Base-by-base conservation (phyloP, 2,888 invertebrate species). In the Tiliacea citrago region DNA sequence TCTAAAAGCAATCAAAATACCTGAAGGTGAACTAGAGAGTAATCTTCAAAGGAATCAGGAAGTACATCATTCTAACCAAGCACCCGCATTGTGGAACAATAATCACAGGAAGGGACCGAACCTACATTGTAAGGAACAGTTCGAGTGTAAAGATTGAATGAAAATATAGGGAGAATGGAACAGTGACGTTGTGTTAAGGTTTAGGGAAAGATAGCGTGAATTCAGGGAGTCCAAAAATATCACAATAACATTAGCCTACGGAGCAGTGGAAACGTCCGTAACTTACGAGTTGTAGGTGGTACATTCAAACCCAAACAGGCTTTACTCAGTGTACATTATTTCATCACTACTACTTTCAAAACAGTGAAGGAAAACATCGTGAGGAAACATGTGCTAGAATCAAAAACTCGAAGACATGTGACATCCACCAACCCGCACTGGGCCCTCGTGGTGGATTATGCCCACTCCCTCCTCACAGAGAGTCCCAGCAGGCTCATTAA, bases 61-160 rank as follows among this genome's bases (percentile, higher is more conserved):
- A 74, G 58, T 47, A 47, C 12, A 24, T 42, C 24, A 24, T 35
- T 83, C 51, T 74, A 74, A 85, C 83, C 86, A 83, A 69, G 35
- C 39, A 51, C 62, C 76, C 85, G 78, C 83, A 79, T 77, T 75
- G 51, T 45, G 69, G 58, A 73, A 82, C 71, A 84, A 67, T 86
- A 82, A 86, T 82, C 69, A 73, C 77, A 72, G 82, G 67, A 84
- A 81, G 58, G 67, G 63, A 62, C 74, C 53, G 49, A 81, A 71
- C 72, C 75, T 73, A 69, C 69, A 81, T 77, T 84, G 69, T 73
- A 35, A 60, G 16, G 21, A 71, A 77, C 67, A 72, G 18, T 86
- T 74, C 45, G 24, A 74, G 75, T 63, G 81, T 68, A 76, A 74
- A 83, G 73, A 86, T 84, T 84, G 66, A 79, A 84, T 69, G 42